phyloP scores from a whole-genome alignment of 2,797 vertebrate genomes.

The Pyrocephalus nanus region DNA sequence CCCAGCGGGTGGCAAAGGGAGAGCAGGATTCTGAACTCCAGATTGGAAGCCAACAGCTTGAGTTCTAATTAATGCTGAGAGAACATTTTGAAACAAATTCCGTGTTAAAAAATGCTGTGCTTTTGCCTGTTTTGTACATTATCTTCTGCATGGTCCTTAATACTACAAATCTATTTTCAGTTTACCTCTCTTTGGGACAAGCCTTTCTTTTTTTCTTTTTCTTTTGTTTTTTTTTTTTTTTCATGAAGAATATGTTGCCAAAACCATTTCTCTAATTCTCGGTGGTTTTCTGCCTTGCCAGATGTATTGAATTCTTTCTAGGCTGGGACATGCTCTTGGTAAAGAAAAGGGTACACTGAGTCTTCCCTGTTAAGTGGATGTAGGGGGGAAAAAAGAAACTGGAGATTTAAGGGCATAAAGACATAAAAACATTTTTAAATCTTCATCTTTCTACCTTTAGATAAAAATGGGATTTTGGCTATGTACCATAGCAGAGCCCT shows the following conservation, averaged over 20 bases:
- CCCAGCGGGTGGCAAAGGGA: conserved; percentile 1
- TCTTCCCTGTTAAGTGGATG: neutral
- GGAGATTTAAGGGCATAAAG: neutral
- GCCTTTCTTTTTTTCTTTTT: neutral
- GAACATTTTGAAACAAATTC: conserved; percentile 10
- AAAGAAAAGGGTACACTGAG: neutral
- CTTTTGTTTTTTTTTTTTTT: neutral
- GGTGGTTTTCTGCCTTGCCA: neutral
- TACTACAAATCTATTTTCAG: neutral
- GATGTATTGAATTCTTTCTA: neutral
- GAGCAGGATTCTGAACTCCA: conserved; percentile 4
- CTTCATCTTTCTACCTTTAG: neutral
- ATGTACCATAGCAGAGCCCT: neutral
- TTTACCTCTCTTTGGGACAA: neutral
- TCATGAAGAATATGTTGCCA: neutral
- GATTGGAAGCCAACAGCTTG: conserved; percentile 19
- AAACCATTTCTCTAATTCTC: neutral
- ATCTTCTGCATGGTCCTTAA: neutral
- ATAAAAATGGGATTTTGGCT: neutral
- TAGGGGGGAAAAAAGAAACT: neutral
- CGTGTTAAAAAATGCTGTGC: neutral
- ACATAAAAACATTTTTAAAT: neutral
- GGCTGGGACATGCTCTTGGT: neutral
- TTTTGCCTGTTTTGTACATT: neutral
- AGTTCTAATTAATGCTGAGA: conserved; percentile 31